Base-by-base conservation (phyloP, 2,797 vertebrate species). In the Bovichtus variegatus region DNA sequence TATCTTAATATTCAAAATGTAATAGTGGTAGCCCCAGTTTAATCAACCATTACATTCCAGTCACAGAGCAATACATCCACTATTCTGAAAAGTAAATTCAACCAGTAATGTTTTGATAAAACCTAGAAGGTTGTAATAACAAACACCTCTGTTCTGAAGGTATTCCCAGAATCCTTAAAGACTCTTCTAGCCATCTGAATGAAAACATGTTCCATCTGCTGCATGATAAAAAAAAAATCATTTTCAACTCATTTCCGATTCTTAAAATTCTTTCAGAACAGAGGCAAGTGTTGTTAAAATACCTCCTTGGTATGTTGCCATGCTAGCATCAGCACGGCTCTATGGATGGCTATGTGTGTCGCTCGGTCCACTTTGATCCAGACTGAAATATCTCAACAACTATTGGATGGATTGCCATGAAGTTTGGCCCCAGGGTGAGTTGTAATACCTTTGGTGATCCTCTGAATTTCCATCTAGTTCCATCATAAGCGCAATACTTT, bases 1-100 rank as follows among this genome's bases (percentile, higher is more conserved):
- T 10, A 41, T 68, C 41, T 25, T 1, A 36, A 80, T 31, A 57
- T 67, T 54, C 7, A 55, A 12, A 6, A n/a, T 27, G 4, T 21
- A 47, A 21, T 4, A 21, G 13, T n/a, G 11, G 54, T 2, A 61
- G 46, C 12, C 11, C 29, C 58, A 57, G 46, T 77, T 76, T 41
- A 31, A 80, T 38, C 16, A 71, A 66, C 6, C 31, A 3, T 69
- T 36, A 16, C 13, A 61, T 74, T 75, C 29, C 49, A 72, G 36
- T 65, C 59, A 53, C 76, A 44, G 21, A 41, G n/a, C n/a, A 10
- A 15, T 40, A 11, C 19, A 29, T 59, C 21, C 6, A 6, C 18
- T 53, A 41, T 58, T 67, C 8, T 3, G 16, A 23, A 47, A 66
- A 43, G 25, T 36, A 34, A 43, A 43, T 38, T 8, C 10, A 61